Evolutionary conservation across 2,797 vertebrate species (phyloP), one percentile per base, ranked within the genome.

Genomic region (Otolemur crassicaudatus): DNA sequence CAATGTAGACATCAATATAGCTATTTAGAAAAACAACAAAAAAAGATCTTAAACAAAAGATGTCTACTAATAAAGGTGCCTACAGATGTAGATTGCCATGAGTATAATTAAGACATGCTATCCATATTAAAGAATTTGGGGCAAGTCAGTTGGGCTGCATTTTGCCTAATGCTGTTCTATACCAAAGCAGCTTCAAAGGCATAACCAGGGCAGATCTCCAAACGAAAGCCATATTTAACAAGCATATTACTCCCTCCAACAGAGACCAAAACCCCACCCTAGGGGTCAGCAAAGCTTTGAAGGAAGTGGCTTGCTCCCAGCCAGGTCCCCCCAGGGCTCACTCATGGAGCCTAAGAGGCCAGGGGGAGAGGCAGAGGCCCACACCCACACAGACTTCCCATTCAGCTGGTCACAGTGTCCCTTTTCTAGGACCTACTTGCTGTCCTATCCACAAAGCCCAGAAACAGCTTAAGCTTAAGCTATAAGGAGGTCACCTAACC

Each of bases 131-230:
- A 95, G 89, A 91, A 43, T 69, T 43, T 23, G 3, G 3, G 19
- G 27, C 22, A 85, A 85, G 20, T 84, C 22, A 7, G 65, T 3
- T 60, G 76, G 37, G 61, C 43, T n/a, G 65, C 34, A 13, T 61
- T 92, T 53, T 84, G 53, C n/a, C 80, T 43, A 73, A 90, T 92
- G 94, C 34, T 80, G 7, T 81, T 72, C 70, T 92, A 23, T n/a
- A 34, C 70, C 70, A 69, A 94, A 86, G 75, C 17, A 76, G 56
- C 20, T 83, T 82, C 23, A 80, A 83, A 91, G 53, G 73, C 20
- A 75, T 84, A 88, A n/a, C 27, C 58, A 85, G 53, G n/a, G 46
- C 40, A 69, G 23, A 70, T 27, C 27, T 72, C 61, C 20, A 80
- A 43, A 73, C 12, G 73, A 93, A 84, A 90, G 37, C 22, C 49